A percentile compares a stretch with the other conserved stretches of the same genome.
phyloP scores from a whole-genome alignment of 2,113 vertebrate species.

The Merops nubicus region DNA sequence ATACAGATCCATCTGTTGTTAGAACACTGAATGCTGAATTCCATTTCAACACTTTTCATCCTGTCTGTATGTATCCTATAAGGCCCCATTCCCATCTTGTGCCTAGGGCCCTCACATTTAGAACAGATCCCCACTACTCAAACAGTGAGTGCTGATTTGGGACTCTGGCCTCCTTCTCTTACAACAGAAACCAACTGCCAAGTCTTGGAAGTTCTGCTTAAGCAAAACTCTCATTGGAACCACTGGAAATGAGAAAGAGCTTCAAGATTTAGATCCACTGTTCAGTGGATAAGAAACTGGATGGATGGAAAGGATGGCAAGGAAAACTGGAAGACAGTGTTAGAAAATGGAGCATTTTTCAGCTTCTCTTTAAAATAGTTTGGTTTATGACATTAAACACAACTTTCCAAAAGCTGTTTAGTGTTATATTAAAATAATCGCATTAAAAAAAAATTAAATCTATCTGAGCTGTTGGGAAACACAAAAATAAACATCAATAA shows the following conservation, averaged over 20 bases:
- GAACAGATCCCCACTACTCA: not conserved
- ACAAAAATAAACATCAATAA: constrained; percentile 77
- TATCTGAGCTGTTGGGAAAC: constrained; percentile 24
- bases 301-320: not conserved
- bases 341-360: not conserved
- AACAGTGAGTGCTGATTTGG: not conserved
- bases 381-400: not conserved
- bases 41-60: not conserved
- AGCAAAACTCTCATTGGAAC: not conserved
- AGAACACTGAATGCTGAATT: no score
- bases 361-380: constrained; percentile 6
- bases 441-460: not conserved
- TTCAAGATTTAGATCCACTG: not conserved
- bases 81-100: not conserved
- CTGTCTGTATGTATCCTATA: not conserved
- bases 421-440: constrained; percentile 30
- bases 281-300: no score
- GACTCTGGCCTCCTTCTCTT: not conserved
- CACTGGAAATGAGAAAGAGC: not conserved
- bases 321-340: not conserved
- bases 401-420: constrained; percentile 16
- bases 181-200: not conserved
- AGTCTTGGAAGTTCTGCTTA: not conserved
- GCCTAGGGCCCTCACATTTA: not conserved
- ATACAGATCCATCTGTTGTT: not conserved